Base-by-base conservation (phyloP, 1,140 invertebrate genomes). In the Drosophila micromelanica region DNA sequence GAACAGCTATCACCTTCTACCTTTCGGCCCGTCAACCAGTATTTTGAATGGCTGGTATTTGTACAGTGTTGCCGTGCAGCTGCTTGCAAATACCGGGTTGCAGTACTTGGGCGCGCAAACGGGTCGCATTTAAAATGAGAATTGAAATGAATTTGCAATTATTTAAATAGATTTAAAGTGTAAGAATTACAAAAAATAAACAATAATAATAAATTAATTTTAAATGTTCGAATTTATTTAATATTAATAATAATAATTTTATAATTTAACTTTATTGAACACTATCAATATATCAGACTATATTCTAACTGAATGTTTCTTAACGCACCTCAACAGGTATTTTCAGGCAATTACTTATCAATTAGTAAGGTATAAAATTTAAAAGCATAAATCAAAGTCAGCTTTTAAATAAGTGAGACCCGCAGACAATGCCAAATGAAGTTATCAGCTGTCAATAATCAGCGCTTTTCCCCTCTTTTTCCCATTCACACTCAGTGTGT, bases 381-480 rank as follows among this genome's bases (percentile, higher is more conserved):
- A 30, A 12, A 32, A 7, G 11, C 15, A 45, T 54, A 27, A 56
- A 56, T 65, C 32, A 65, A 65, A 27, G 12, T 35, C 13, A 5
- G 52, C 23, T 51, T 57, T 65, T n/a, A 56, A 51, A 56, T 46
- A 9, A 37, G 9, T 42, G 32, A 3, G n/a, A 49, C 56, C 30
- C 13, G 30, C 46, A 40, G 15, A 42, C 23, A 46, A 30, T 35
- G 23, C 35, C 52, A 79, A 65, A 76, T 77, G 32, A 72, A 78
- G 61, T 59, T 74, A 86, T 80, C 80, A 71, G 38, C 69, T 64
- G 69, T 55, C 76, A 64, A 60, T 73, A 85, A 85, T 80, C 80
- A 69, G 27, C 40, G n/a, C 12, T 27, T 52, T 15, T 46, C 48
- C 17, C 23, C 40, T 8, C 40, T 35, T 42, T 9, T 11, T 2